Percentiles rank a stretch among this genome's conserved stretches.
Conservation (phyloP, 2,797 vertebrate species). For the Silurus lanzhouensis region DNA sequence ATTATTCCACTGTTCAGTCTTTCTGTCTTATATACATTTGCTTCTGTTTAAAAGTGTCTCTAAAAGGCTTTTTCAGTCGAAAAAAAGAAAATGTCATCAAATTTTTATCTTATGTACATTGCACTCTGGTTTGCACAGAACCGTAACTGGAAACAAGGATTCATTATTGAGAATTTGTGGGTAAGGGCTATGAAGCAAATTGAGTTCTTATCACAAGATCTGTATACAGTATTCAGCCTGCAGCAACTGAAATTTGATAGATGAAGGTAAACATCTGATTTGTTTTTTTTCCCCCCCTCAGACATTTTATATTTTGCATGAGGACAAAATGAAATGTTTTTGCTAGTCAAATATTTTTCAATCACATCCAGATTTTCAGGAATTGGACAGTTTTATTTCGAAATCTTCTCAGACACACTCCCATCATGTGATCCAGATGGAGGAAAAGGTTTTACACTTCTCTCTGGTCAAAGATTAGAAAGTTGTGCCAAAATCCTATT, state of each 20-base stretch:
- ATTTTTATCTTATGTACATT: background rate
- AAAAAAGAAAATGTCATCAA: background rate
- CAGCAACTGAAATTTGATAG: background rate
- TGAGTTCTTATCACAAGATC: background rate
- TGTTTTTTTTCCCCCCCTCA: background rate
- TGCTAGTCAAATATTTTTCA: background rate
- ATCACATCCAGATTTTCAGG: background rate
- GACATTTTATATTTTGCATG: background rate
- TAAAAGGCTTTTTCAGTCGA: background rate
- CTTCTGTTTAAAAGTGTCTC: background rate
- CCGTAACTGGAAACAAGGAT: background rate
- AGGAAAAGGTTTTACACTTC: constrained; percentile 6
- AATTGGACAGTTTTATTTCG: background rate
- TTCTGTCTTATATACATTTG: background rate
- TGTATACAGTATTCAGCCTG: background rate
- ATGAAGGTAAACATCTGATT: no score
- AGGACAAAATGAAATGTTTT: background rate
- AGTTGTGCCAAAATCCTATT: background rate
- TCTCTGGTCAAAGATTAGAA: background rate
- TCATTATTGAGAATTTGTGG: background rate
- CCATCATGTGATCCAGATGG: background rate
- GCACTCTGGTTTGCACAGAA: background rate
- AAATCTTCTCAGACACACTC: background rate
- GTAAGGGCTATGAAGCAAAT: background rate
- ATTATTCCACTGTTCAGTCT: background rate